Conservation (phyloP, 1,140 invertebrate species). For the Stenopsyche tienmushanensis region DNA sequence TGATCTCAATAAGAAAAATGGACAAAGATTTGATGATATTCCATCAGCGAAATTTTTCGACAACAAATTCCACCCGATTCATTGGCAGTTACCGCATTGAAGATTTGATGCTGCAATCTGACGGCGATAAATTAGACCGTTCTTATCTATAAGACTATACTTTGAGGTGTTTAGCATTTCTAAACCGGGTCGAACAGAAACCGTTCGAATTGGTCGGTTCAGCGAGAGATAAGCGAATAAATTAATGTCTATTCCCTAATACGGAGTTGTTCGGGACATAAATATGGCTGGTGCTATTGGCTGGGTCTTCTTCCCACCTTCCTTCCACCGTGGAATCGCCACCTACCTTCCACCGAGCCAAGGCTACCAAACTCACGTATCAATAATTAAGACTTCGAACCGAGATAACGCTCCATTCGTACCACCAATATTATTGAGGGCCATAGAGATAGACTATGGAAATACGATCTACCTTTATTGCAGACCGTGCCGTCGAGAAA, state of each 20-base stretch:
- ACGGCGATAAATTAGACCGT: no score
- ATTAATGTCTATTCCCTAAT: slow-evolving; percentile 42
- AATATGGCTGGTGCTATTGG: slow-evolving; percentile 30
- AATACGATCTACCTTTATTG: slow-evolving; percentile 13
- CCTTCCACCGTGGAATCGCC: no score
- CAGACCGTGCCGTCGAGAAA: background rate
- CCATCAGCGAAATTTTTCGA: no score
- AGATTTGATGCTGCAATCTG: no score
- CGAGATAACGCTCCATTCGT: slow-evolving; percentile 26
- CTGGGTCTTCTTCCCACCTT: background rate
- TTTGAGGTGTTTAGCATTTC: slow-evolving; percentile 28
- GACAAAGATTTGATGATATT: no score
- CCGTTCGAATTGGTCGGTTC: slow-evolving; percentile 37
- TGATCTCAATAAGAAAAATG: no score
- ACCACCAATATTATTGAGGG: slow-evolving; percentile 33
- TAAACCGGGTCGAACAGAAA: slow-evolving; percentile 31
- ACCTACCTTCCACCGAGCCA: slow-evolving; percentile 5
- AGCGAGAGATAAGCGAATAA: slow-evolving; percentile 41
- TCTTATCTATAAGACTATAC: no score
- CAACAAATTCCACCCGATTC: no score
- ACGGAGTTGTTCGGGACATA: slow-evolving; percentile 36
- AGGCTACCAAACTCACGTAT: slow-evolving; percentile 34
- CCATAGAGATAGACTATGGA: slow-evolving; percentile 4
- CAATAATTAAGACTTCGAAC: slow-evolving; percentile 42
- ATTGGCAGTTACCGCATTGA: no score